Evolutionary conservation across 2,888 invertebrate species (phyloP).

Genomic region (Cataglyphis rosenhaueri): DNA sequence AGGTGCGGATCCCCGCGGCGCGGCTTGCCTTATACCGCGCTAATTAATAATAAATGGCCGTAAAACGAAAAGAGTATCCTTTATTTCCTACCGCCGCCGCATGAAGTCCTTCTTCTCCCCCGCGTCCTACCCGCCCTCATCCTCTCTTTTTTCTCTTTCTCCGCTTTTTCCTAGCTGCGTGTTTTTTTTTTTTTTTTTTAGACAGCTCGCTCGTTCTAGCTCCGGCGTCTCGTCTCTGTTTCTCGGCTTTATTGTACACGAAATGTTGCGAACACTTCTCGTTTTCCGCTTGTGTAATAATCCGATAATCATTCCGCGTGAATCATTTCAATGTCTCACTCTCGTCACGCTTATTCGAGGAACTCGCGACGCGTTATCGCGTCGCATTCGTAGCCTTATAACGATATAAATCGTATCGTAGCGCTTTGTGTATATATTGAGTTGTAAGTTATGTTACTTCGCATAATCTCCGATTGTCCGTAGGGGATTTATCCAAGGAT

Average conservation of each 20-base stretch:
- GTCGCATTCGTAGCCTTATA: conserved; percentile 11
- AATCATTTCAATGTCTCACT: conserved; percentile 43
- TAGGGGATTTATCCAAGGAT: conserved; percentile 48
- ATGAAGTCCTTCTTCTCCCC: not conserved
- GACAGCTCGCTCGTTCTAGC: not conserved
- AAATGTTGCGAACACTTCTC: not conserved
- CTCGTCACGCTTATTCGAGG: conserved; percentile 47
- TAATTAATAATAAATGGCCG: conserved; percentile 67
- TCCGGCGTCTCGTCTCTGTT: not conserved
- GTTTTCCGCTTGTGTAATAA: conserved; percentile 32
- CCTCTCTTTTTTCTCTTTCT: not conserved
- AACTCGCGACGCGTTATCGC: conserved; percentile 40
- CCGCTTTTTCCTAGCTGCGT: not conserved
- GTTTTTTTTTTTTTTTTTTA: conserved; percentile 27
- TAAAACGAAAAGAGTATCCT: conserved; percentile 46
- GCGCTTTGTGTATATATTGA: conserved; percentile 21
- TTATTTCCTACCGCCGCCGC: conserved; percentile 29
- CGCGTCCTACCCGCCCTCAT: not conserved
- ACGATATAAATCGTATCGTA: conserved; percentile 16
- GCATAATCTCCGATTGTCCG: conserved; percentile 50
- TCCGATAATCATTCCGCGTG: conserved; percentile 11
- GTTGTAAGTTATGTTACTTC: conserved; percentile 42
- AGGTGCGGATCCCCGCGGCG: conserved; percentile 49
- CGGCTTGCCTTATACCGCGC: conserved; percentile 39
- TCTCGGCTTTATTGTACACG: not conserved